phyloP scores from a whole-genome alignment of 2,113 vertebrate species.

The Ochotona princeps region DNA sequence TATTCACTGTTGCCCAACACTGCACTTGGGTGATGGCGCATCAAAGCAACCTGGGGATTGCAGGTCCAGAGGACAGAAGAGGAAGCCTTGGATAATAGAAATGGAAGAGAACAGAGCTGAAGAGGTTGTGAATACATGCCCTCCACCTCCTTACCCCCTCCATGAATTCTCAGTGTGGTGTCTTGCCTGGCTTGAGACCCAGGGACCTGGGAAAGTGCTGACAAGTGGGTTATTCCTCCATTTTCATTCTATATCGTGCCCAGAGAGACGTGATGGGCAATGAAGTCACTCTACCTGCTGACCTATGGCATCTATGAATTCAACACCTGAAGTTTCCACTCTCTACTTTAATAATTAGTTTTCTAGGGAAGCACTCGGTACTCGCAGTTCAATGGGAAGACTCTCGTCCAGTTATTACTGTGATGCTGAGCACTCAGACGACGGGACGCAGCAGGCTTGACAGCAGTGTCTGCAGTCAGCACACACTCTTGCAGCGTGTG shows the following conservation, averaged over 20 bases:
- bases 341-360: too few relatives aligned
- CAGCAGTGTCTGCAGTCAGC: not conserved
- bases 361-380: too few relatives aligned
- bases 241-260: not conserved
- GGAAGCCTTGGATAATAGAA: not conserved
- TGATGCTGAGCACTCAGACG: too few relatives aligned
- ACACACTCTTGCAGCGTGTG: not conserved
- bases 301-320: not conserved
- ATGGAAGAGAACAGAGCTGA: not conserved
- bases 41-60: not conserved
- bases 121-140: not conserved
- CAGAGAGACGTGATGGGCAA: not conserved
- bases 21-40: not conserved
- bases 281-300: not conserved
- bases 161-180: accelerated
- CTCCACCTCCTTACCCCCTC: not conserved
- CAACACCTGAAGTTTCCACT: not conserved
- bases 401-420: too few relatives aligned
- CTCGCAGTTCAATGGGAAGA: too few relatives aligned
- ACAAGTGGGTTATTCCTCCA: not conserved
- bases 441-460: too few relatives aligned
- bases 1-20: not conserved
- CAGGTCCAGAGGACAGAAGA: not conserved
- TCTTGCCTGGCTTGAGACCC: not conserved
- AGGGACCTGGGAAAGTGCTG: not conserved